phyloP scores from a whole-genome alignment of 2,113 vertebrate genomes.

The Pantherophis guttatus region DNA sequence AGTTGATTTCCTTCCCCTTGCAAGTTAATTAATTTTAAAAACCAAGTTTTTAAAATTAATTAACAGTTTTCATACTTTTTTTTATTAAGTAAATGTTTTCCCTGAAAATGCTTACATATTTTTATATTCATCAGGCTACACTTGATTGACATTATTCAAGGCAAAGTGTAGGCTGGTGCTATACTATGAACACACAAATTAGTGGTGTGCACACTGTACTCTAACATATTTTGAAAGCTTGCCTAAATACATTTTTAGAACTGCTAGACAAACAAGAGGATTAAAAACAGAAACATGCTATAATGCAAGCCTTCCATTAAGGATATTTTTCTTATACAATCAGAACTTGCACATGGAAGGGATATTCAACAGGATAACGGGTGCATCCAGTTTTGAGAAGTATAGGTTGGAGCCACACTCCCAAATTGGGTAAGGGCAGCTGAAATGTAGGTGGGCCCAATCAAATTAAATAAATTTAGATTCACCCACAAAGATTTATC shows the following conservation, averaged over 20 bases:
- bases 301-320: neutral
- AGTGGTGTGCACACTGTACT: neutral
- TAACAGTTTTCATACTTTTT: neutral
- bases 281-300: neutral
- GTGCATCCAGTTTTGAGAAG: neutral
- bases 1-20: neutral
- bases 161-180: constrained; percentile 18
- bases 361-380: neutral
- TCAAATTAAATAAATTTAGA: neutral
- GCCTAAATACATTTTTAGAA: neutral
- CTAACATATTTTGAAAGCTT: neutral
- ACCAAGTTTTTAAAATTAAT: neutral
- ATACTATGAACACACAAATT: neutral
- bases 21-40: constrained; percentile 8
- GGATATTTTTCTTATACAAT: neutral
- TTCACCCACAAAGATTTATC: neutral
- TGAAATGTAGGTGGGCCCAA: neutral
- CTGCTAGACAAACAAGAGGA: neutral
- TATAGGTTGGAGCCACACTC: neutral
- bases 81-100: neutral
- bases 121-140: constrained; percentile 5
- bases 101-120: neutral
- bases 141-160: neutral
- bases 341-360: neutral
- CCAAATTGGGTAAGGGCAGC: neutral